These are phyloP conservation scores for Drosophila kohkoa DNA, from an alignment of 1,140 invertebrate genomes.

Conservation along the genomic window DNA sequence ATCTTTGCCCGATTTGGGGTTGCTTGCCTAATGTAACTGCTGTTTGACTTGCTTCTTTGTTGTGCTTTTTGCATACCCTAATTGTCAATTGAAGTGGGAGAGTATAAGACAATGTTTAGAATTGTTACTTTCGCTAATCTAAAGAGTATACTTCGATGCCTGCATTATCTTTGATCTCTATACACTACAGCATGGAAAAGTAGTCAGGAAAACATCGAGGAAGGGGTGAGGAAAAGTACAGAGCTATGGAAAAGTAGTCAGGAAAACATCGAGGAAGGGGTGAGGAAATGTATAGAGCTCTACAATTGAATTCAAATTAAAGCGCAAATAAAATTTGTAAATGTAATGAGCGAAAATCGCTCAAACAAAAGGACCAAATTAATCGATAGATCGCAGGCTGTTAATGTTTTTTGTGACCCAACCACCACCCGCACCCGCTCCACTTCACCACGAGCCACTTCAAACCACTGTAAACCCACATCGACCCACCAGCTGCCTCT, in stretches of 20 bases:
- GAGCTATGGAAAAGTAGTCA: background rate
- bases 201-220: too few relatives aligned
- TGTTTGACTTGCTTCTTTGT: slow-evolving; percentile 41
- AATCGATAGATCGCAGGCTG: slow-evolving; percentile 67
- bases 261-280: background rate
- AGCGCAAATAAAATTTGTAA: slow-evolving; percentile 59
- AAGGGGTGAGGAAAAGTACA: background rate
- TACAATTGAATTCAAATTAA: slow-evolving; percentile 60
- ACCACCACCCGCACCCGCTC: background rate
- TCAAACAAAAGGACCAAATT: slow-evolving; percentile 42
- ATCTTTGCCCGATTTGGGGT: slow-evolving; percentile 21
- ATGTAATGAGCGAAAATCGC: slow-evolving; percentile 61
- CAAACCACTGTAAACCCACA: background rate
- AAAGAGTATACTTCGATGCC: background rate
- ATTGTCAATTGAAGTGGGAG: background rate
- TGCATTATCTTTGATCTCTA: too few relatives aligned
- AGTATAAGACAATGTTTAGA: background rate
- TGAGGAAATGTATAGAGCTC: background rate
- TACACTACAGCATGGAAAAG: too few relatives aligned
- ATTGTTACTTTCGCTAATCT: background rate
- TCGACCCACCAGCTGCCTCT: slow-evolving; percentile 21
- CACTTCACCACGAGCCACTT: background rate
- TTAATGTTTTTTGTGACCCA: background rate
- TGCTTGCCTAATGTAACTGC: slow-evolving; percentile 49
- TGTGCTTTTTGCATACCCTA: slow-evolving; percentile 28